Evolutionary conservation across 1,140 invertebrate genomes (phyloP).

Genomic region (Pentalonia nigronervosa): DNA sequence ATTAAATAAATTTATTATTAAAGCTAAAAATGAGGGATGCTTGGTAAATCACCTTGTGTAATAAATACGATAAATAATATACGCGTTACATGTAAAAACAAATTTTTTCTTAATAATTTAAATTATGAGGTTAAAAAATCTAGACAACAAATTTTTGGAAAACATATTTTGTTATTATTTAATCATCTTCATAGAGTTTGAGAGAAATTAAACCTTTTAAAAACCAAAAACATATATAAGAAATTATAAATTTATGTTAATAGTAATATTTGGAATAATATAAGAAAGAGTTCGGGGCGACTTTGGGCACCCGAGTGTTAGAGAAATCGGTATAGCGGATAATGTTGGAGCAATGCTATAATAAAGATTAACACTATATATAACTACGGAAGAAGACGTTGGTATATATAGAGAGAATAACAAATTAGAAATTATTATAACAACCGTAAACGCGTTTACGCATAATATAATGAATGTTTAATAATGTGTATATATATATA

Average conservation of each 20-base stretch:
- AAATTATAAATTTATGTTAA: not conserved
- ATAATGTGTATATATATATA: not conserved
- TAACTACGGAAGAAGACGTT: not conserved
- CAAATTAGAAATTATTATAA: not conserved
- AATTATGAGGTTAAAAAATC: not conserved
- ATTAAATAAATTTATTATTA: too few species aligned
- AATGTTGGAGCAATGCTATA: not conserved
- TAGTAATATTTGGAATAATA: not conserved
- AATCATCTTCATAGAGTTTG: not conserved
- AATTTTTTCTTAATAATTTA: not conserved
- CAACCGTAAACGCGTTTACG: not conserved
- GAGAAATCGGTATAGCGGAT: not conserved
- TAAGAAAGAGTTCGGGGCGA: too few species aligned
- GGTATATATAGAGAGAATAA: not conserved
- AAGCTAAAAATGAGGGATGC: too few species aligned
- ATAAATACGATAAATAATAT: not conserved
- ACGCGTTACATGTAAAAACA: not conserved
- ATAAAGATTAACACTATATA: slow-evolving; percentile 10
- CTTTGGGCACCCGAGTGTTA: not conserved
- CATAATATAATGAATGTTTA: slow-evolving; percentile 9
- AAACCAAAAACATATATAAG: not conserved
- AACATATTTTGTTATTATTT: not conserved
- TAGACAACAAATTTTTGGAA: not conserved
- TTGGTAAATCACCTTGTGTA: too few species aligned
- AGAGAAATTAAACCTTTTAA: not conserved